Evolutionary conservation across 1,140 invertebrate species (phyloP).

Genomic region (Drosophila parvula): DNA sequence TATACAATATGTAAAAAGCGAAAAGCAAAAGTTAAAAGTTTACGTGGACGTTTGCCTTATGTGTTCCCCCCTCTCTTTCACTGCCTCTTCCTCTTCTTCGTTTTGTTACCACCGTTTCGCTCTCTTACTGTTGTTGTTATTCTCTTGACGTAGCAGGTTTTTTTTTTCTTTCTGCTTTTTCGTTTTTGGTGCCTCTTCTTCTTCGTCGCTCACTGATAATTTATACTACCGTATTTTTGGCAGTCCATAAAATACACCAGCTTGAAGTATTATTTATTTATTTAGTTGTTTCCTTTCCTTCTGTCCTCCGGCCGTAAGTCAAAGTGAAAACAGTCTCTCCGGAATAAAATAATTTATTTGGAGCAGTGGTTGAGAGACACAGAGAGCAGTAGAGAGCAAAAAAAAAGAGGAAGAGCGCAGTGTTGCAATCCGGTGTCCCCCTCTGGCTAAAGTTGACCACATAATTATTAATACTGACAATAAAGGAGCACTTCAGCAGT

Average conservation of each 20-base stretch:
- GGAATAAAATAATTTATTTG: constrained; percentile 36
- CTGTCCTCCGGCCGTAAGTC: constrained; percentile 24
- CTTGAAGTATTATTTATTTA: constrained; percentile 6
- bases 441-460: constrained; percentile 24
- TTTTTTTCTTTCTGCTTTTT: constrained; percentile 36
- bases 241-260: background rate
- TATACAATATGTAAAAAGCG: constrained; percentile 13
- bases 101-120: constrained; percentile 63
- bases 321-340: constrained; percentile 61
- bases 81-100: constrained; percentile 45
- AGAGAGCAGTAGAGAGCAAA: constrained; percentile 14
- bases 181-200: constrained; percentile 11
- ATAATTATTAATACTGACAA: constrained; percentile 31
- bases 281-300: constrained; percentile 16
- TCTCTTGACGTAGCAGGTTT: constrained; percentile 66
- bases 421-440: constrained; percentile 51
- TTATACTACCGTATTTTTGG: background rate
- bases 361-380: constrained; percentile 54
- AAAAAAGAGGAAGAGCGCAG: constrained; percentile 31
- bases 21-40: constrained; percentile 75
- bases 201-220: constrained; percentile 13
- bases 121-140: constrained; percentile 53
- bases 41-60: constrained; percentile 75
- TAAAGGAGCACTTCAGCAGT: constrained; percentile 36
- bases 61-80: constrained; percentile 8